A percentile compares a stretch with the other conserved stretches of the same genome.
Conservation (phyloP, 2,888 invertebrate genomes). For the Ceraclea dissimilis region DNA sequence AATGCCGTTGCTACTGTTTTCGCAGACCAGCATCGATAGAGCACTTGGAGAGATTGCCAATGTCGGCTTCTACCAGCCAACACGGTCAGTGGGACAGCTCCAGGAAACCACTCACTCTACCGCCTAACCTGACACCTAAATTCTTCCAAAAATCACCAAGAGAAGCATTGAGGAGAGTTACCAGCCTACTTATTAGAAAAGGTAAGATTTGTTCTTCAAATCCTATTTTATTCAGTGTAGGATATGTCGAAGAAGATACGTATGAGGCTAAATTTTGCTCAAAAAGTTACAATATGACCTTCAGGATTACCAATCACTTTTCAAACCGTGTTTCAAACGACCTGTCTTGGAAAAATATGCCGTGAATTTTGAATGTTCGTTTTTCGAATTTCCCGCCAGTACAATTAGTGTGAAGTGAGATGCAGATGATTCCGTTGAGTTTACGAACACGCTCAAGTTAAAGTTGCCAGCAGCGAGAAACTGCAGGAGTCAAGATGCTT, state of each 20-base stretch:
- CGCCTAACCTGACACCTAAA: conserved; percentile 82
- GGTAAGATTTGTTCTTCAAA: conserved; percentile 47
- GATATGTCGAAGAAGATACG: too few species aligned
- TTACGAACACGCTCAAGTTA: conserved; percentile 1
- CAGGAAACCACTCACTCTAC: conserved; percentile 77
- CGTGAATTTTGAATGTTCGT: too few species aligned
- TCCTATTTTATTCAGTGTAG: too few species aligned
- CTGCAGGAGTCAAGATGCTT: not conserved
- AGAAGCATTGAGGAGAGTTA: conserved; percentile 79
- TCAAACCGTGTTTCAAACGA: too few species aligned
- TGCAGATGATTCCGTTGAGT: not conserved
- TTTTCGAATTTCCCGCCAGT: too few species aligned
- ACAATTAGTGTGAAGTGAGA: too few species aligned
- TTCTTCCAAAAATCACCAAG: conserved; percentile 84
- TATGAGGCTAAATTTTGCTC: too few species aligned
- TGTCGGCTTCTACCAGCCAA: conserved; percentile 42
- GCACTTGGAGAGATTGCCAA: conserved; percentile 68
- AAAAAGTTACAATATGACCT: too few species aligned
- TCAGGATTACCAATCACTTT: too few species aligned
- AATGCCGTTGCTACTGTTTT: too few species aligned
- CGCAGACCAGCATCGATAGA: conserved; percentile 74
- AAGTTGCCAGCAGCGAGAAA: not conserved
- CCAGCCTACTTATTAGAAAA: conserved; percentile 80
- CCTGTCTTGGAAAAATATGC: too few species aligned
- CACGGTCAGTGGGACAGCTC: conserved; percentile 46